Conservation (phyloP, 2,888 invertebrate species). For the Lasioglossum lativentre region DNA sequence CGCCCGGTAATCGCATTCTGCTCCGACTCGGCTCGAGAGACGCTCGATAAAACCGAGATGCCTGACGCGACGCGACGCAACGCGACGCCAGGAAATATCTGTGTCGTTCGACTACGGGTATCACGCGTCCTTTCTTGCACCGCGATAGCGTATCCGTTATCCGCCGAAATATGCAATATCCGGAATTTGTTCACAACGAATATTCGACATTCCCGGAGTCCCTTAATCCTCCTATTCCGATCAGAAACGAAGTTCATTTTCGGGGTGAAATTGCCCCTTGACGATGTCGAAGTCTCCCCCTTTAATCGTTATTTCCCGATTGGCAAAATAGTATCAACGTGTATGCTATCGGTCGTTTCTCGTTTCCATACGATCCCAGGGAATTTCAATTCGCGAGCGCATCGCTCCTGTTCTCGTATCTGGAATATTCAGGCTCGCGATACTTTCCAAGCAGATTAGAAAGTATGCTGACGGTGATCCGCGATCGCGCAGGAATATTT, state of each 20-base stretch:
- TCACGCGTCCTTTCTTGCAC: neutral
- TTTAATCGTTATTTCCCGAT: neutral
- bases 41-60: slow-evolving; percentile 39
- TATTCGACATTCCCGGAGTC: neutral
- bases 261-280: no score
- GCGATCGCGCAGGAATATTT: neutral
- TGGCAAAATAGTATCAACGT: neutral
- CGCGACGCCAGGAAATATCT: neutral
- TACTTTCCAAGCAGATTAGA: slow-evolving; percentile 33
- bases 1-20: slow-evolving; percentile 37
- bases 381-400: slow-evolving; percentile 2
- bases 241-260: no score
- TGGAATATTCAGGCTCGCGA: slow-evolving; percentile 15
- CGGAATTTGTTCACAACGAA: neutral
- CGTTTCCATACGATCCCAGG: neutral
- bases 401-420: neutral
- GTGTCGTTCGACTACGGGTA: neutral
- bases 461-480: slow-evolving; percentile 15
- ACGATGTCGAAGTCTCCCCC: no score
- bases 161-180: neutral
- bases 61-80: neutral
- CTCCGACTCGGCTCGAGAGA: slow-evolving; percentile 29
- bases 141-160: neutral
- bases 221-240: no score
- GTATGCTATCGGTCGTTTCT: neutral